phyloP scores from a whole-genome alignment of 1,140 invertebrate species.

The Antheraea pernyi region DNA sequence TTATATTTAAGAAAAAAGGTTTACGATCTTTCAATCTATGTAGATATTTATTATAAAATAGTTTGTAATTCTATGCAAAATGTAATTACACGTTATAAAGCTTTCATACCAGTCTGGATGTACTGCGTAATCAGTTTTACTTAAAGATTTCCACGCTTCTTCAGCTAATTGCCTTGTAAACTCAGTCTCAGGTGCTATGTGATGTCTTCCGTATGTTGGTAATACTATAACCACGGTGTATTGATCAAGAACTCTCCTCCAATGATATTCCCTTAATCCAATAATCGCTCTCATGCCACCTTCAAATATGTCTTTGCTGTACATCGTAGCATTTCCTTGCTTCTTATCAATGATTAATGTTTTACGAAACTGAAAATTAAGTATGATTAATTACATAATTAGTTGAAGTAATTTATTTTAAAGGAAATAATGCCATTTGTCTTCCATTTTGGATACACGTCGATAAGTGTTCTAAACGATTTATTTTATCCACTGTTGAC shows the following conservation, averaged over 20 bases:
- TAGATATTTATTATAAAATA: too few species aligned
- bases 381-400: not conserved
- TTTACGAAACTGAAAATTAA: slow-evolving; percentile 53
- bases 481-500: too few species aligned
- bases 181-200: slow-evolving; percentile 32
- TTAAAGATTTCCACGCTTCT: slow-evolving; percentile 45
- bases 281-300: slow-evolving; percentile 50
- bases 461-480: too few species aligned
- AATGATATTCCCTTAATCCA: slow-evolving; percentile 55
- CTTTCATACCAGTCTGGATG: slow-evolving; percentile 60
- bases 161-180: slow-evolving; percentile 56
- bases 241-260: slow-evolving; percentile 59
- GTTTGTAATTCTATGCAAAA: too few species aligned
- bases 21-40: too few species aligned
- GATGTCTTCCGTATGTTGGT: slow-evolving; percentile 40
- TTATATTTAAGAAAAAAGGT: too few species aligned
- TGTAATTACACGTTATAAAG: too few species aligned
- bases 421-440: not conserved
- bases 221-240: slow-evolving; percentile 59
- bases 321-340: slow-evolving; percentile 45
- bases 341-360: slow-evolving; percentile 44
- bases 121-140: slow-evolving; percentile 52
- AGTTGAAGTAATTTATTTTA: not conserved
- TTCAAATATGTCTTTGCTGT: slow-evolving; percentile 55
- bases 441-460: too few species aligned